A percentile compares a stretch with the other conserved stretches of the same genome.
Evolutionary conservation across 2,888 invertebrate genomes (phyloP).

Genomic region (Melitaea athalia): DNA sequence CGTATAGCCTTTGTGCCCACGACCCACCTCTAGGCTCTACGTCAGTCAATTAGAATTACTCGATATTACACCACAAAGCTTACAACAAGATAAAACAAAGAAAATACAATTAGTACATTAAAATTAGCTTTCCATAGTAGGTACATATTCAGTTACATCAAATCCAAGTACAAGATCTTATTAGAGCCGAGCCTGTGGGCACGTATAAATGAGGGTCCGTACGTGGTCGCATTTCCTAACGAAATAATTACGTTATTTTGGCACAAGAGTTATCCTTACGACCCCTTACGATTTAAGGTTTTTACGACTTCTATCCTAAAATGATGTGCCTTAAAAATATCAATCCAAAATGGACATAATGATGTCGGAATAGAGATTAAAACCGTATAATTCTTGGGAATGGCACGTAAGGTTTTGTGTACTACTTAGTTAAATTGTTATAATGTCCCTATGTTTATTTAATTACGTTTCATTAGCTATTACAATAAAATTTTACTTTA

Average conservation of each 20-base stretch:
- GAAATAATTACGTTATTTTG: slow-evolving; percentile 58
- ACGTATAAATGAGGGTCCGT: slow-evolving; percentile 45
- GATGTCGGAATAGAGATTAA: slow-evolving; percentile 13
- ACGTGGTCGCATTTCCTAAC: slow-evolving; percentile 52
- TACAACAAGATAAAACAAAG: not conserved
- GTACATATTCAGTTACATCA: slow-evolving; percentile 14
- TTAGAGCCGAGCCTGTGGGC: slow-evolving; percentile 37
- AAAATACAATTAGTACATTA: not conserved
- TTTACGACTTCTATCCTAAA: slow-evolving; percentile 39
- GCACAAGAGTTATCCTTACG: slow-evolving; percentile 43
- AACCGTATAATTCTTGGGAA: not conserved
- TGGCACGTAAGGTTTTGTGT: not conserved
- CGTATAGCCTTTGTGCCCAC: too few species aligned
- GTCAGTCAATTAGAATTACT: too few species aligned
- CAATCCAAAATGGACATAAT: slow-evolving; percentile 14
- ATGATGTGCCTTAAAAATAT: not conserved
- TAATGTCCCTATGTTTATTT: slow-evolving; percentile 1
- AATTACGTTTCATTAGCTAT: not conserved
- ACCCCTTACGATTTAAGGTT: slow-evolving; percentile 44
- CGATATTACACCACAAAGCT: not conserved
- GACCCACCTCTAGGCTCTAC: too few species aligned
- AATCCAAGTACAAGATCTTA: slow-evolving; percentile 42
- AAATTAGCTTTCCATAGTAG: not conserved
- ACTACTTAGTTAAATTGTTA: slow-evolving; percentile 4
- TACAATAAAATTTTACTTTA: not conserved